Evolutionary conservation across 2,797 vertebrate genomes (phyloP).

Genomic region (Manis javanica): DNA sequence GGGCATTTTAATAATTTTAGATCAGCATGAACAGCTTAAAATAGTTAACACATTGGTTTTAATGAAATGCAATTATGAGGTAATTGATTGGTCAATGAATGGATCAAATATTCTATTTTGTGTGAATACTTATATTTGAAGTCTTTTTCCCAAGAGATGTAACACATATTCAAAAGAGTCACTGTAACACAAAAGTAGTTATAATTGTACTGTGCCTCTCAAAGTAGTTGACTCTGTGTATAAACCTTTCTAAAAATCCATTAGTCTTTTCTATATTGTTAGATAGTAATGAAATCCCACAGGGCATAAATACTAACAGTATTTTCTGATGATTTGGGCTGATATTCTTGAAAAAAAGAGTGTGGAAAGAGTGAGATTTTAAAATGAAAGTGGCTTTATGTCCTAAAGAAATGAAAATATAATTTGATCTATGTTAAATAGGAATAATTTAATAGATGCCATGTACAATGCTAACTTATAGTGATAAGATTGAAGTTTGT

Average conservation of each 20-base stretch:
- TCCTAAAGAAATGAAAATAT: slow-evolving; percentile 15
- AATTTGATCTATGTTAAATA: slow-evolving; percentile 32
- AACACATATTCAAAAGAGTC: slow-evolving; percentile 72
- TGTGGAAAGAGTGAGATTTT: slow-evolving; percentile 19
- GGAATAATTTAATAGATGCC: slow-evolving; percentile 27
- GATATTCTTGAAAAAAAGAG: slow-evolving; percentile 29
- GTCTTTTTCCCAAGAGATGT: slow-evolving; percentile 66
- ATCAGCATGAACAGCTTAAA: slow-evolving; percentile 37
- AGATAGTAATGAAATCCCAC: slow-evolving; percentile 72
- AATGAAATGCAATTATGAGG: slow-evolving; percentile 65
- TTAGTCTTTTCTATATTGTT: slow-evolving; percentile 76
- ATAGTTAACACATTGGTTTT: slow-evolving; percentile 63
- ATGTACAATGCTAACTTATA: neutral
- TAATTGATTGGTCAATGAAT: slow-evolving; percentile 23
- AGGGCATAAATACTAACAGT: slow-evolving; percentile 66
- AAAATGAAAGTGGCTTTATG: neutral
- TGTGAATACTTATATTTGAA: slow-evolving; percentile 68
- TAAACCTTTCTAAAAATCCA: slow-evolving; percentile 78
- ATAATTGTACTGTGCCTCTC: slow-evolving; percentile 73
- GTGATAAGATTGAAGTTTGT: neutral
- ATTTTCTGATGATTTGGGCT: slow-evolving; percentile 51
- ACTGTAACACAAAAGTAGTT: slow-evolving; percentile 74
- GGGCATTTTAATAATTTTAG: neutral
- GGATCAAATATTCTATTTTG: slow-evolving; percentile 79
- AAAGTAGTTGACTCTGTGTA: slow-evolving; percentile 70